Conservation (phyloP, 2,797 vertebrate species). For the Luscinia megarhynchos region DNA sequence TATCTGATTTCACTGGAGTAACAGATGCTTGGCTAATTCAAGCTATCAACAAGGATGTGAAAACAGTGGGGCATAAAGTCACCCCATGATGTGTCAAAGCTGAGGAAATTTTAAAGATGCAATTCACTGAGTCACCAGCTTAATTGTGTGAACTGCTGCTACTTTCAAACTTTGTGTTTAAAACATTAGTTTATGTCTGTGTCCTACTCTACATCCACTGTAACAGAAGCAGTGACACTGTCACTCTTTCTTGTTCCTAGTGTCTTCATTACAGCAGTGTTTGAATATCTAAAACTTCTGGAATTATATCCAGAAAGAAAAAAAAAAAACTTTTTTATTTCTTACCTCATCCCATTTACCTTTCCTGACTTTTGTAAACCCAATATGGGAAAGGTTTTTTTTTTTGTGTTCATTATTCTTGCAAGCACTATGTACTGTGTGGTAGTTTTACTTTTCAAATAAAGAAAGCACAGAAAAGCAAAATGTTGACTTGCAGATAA, state of each 20-base stretch:
- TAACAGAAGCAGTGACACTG: not conserved
- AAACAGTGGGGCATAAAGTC: conserved; percentile 72
- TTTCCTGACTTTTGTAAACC: not conserved
- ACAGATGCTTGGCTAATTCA: conserved; percentile 75
- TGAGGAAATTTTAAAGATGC: conserved; percentile 52
- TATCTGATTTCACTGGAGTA: conserved; percentile 57
- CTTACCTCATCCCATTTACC: not conserved
- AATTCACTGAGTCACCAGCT: conserved; percentile 47
- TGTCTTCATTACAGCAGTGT: not conserved
- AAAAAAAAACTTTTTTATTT: not conserved
- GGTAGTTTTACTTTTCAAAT: not conserved
- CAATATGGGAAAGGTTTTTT: not conserved
- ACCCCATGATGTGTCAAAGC: conserved; percentile 58
- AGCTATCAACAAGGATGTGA: conserved; percentile 67
- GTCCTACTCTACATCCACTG: not conserved
- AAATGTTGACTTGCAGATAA: not conserved
- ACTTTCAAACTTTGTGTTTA: conserved; percentile 52
- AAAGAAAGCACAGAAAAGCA: not conserved
- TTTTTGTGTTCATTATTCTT: not conserved
- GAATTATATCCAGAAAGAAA: not conserved
- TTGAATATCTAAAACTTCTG: not conserved
- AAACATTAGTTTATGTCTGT: conserved; percentile 26
- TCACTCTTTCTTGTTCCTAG: not conserved
- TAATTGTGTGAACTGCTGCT: conserved; percentile 63
- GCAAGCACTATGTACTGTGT: not conserved